These are phyloP conservation scores for Temnothorax nylanderi DNA, from an alignment of 1,140 invertebrate genomes.

Conservation along the genomic window DNA sequence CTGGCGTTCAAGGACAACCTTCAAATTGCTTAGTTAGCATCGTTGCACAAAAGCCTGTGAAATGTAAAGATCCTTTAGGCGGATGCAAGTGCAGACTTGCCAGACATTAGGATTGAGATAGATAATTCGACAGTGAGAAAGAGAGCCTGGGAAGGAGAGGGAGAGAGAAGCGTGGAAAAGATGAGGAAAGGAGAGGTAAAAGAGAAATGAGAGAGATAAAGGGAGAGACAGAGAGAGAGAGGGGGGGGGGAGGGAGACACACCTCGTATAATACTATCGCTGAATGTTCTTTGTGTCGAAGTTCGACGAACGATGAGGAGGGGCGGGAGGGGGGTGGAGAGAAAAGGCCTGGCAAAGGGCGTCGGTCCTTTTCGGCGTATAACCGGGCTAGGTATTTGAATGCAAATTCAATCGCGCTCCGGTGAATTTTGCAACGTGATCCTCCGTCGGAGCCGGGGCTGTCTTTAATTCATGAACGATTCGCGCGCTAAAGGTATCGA, in stretches of 20 bases:
- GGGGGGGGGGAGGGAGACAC: conserved; percentile 16
- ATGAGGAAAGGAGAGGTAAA: conserved; percentile 2
- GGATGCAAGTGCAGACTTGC: not conserved
- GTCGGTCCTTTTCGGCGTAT: conserved; percentile 64
- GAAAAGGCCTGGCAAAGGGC: conserved; percentile 58
- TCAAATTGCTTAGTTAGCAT: conserved; percentile 60
- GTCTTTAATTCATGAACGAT: conserved; percentile 68
- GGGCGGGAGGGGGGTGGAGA: not conserved
- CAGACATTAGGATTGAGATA: conserved; percentile 5
- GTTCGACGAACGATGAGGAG: conserved; percentile 46
- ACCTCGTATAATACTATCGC: conserved; percentile 64
- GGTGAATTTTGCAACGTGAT: conserved; percentile 72
- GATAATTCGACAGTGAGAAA: conserved; percentile 14
- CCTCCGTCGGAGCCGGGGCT: conserved; percentile 6
- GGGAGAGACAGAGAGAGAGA: conserved; percentile 21
- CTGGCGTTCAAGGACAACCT: conserved; percentile 13
- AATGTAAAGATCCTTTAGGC: conserved; percentile 38
- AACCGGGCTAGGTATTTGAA: conserved; percentile 75
- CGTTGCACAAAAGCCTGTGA: conserved; percentile 27
- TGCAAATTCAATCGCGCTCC: conserved; percentile 74
- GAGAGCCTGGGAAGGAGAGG: not conserved
- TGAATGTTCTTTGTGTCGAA: conserved; percentile 71
- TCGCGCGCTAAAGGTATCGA: conserved; percentile 49
- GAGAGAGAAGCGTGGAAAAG: not conserved
- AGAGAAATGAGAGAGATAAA: not conserved